Conservation (phyloP, 2,113 vertebrate species). For the Numida meleagris region DNA sequence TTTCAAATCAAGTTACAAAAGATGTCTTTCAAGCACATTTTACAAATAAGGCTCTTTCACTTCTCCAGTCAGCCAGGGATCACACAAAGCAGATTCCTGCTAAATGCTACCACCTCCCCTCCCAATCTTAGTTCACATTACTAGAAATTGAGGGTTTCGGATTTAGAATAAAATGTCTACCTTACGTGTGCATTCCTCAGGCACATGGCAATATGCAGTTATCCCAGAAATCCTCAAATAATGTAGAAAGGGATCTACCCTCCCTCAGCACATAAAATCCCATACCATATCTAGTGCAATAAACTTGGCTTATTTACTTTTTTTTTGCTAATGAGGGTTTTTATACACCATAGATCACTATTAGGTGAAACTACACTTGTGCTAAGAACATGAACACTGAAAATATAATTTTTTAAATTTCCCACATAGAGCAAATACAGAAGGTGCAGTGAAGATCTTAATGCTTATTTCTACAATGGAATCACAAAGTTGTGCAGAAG, state of each 20-base stretch:
- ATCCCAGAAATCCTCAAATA: background rate
- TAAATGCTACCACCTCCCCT: background rate
- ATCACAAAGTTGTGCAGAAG: background rate
- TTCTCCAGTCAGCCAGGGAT: background rate
- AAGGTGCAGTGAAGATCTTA: background rate
- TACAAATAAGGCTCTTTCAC: background rate
- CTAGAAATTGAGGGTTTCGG: background rate
- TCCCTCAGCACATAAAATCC: background rate
- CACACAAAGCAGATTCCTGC: background rate
- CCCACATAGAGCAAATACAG: background rate
- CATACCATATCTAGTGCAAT: background rate
- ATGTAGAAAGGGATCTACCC: background rate
- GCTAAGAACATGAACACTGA: background rate
- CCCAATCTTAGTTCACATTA: background rate
- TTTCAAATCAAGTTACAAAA: background rate
- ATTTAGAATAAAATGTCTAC: background rate
- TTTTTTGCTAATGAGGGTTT: background rate
- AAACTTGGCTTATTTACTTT: background rate
- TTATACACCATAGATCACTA: background rate
- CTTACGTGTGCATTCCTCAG: background rate
- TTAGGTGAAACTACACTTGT: background rate
- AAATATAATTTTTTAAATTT: background rate
- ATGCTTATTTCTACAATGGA: background rate
- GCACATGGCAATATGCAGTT: rapidly evolving
- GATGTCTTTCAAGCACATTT: background rate